A percentile compares a stretch with the other conserved stretches of the same genome.
Evolutionary conservation across 2,113 vertebrate species (phyloP).

Genomic region (Pangasianodon hypophthalmus): DNA sequence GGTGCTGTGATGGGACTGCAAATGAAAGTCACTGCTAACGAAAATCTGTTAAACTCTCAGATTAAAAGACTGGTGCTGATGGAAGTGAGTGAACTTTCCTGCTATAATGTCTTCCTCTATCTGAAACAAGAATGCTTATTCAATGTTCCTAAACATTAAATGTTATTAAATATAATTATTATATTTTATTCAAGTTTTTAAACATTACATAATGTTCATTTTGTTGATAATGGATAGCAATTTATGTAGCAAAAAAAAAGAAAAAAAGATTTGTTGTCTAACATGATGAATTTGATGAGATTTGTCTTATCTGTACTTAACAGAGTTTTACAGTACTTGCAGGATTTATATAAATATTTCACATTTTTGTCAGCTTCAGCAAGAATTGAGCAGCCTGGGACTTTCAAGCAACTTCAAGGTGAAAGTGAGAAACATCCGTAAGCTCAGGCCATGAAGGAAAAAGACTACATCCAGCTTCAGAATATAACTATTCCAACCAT

Average conservation of each 20-base stretch:
- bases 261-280: background rate
- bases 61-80: background rate
- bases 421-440: background rate
- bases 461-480: background rate
- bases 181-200: background rate
- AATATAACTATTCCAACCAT: background rate
- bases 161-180: no score
- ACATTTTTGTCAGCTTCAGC: slow-evolving; percentile 21
- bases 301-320: background rate
- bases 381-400: slow-evolving; percentile 7
- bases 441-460: background rate
- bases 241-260: background rate
- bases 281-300: background rate
- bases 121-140: background rate
- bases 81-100: background rate
- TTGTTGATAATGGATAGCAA: background rate
- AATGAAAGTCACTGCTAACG: background rate
- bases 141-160: no score
- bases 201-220: background rate
- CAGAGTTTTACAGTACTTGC: background rate
- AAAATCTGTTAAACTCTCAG: background rate
- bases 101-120: background rate
- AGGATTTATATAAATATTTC: no score
- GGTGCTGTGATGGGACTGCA: background rate
- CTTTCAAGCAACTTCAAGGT: slow-evolving; percentile 11